Conservation (phyloP, 2,797 vertebrate species). For the Telmatherina bonti region DNA sequence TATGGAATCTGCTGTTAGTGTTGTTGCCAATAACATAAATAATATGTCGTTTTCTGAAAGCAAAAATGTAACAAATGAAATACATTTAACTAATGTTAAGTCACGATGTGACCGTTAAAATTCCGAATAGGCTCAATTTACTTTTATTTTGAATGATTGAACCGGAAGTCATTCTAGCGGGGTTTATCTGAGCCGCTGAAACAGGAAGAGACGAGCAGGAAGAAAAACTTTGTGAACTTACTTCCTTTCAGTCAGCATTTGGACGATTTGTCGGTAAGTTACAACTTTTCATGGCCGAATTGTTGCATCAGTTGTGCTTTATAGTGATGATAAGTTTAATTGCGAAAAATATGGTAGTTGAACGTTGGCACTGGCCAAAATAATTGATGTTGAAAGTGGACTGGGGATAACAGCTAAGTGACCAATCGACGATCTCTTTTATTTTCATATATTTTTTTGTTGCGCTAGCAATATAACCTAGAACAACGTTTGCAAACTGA, state of each 20-base stretch:
- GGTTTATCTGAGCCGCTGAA: background rate
- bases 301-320: fast-evolving
- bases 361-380: slow-evolving; percentile 4
- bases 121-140: background rate
- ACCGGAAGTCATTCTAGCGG: slow-evolving; percentile 2
- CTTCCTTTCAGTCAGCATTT: fast-evolving
- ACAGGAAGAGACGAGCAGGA: slow-evolving; percentile 40
- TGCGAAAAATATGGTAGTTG: background rate
- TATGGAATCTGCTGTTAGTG: too few species aligned
- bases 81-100: too few species aligned
- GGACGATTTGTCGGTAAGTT: slow-evolving; percentile 22
- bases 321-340: fast-evolving
- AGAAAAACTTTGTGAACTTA: slow-evolving; percentile 21
- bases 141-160: slow-evolving; percentile 13
- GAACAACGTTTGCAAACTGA: background rate
- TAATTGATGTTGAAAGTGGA: background rate
- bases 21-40: too few species aligned
- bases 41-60: too few species aligned
- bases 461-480: background rate
- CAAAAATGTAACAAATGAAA: too few species aligned
- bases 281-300: background rate
- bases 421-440: too few species aligned
- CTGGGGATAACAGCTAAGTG: background rate
- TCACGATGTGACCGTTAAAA: too few species aligned
- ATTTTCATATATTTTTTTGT: background rate